Evolutionary conservation across 2,797 vertebrate genomes (phyloP).

Genomic region (Chelon auratus): DNA sequence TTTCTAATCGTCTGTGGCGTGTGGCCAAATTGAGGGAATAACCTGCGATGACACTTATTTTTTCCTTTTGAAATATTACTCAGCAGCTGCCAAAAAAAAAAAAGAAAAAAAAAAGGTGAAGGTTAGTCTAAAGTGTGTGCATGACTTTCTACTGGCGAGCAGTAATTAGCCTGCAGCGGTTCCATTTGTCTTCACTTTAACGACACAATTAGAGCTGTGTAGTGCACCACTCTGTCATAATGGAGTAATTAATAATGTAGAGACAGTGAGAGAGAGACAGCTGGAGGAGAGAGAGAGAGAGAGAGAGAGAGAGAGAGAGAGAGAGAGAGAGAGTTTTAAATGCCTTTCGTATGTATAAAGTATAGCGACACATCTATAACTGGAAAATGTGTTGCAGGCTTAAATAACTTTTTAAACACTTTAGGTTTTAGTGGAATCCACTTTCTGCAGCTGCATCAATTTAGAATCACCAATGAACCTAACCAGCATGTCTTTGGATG

Average conservation of each 20-base stretch:
- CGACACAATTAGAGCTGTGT: constrained; percentile 32
- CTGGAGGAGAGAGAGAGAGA: not conserved
- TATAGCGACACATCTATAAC: no score
- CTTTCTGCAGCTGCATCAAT: no score
- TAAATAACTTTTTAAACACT: no score
- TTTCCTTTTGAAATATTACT: constrained; percentile 33
- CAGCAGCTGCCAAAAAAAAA: constrained; percentile 28
- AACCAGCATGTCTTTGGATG: no score
- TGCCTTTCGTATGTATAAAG: no score
- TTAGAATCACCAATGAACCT: no score
- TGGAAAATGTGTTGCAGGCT: no score
- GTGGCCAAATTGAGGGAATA: constrained; percentile 35
- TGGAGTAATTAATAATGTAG: constrained; percentile 65
- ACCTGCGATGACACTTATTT: constrained; percentile 20
- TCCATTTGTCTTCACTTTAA: constrained; percentile 67
- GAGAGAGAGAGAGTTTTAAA: not conserved
- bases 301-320: not conserved
- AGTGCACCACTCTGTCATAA: constrained; percentile 62
- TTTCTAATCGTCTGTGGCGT: constrained; percentile 26
- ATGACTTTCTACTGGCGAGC: constrained; percentile 44
- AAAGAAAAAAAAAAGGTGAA: constrained; percentile 40
- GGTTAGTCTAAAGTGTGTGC: constrained; percentile 52
- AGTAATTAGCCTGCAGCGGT: constrained; percentile 55
- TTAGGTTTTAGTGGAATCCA: no score
- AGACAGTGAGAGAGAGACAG: not conserved